phyloP scores from a whole-genome alignment of 2,888 invertebrate genomes.

The Himalopsyche kuldschensis region DNA sequence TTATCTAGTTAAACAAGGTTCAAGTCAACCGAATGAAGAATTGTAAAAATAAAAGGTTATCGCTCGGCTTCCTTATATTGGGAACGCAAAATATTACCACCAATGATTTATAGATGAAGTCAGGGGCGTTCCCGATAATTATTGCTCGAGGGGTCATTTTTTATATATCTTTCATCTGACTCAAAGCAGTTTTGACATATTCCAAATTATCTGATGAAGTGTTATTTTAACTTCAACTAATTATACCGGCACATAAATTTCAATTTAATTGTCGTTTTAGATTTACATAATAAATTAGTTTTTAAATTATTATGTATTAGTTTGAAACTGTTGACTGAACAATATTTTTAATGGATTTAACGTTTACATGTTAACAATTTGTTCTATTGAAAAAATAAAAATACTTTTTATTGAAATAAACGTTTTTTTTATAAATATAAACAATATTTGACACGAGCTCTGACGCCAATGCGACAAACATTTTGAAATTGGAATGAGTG shows the following conservation, averaged over 20 bases:
- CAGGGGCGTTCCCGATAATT: neutral
- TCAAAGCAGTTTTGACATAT: neutral
- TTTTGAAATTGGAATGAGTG: no score
- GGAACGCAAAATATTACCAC: neutral
- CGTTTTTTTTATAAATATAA: no score
- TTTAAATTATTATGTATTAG: no score
- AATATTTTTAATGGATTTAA: no score
- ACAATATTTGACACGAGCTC: no score
- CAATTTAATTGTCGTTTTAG: neutral
- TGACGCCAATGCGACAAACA: no score
- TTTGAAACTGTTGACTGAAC: no score
- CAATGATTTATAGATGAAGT: neutral
- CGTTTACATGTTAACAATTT: no score
- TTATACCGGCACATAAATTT: neutral
- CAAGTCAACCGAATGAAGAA: no score
- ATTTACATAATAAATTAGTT: neutral
- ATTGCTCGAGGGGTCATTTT: neutral
- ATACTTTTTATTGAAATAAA: no score
- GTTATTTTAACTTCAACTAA: neutral
- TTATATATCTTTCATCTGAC: neutral
- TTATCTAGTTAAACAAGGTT: no score
- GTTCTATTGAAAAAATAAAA: no score
- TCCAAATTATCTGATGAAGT: neutral
- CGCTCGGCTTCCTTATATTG: neutral
- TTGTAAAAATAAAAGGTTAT: neutral